These are phyloP conservation scores for Amblyopsis hoosieri DNA, from an alignment of 2,797 vertebrate species.

Conservation along the genomic window DNA sequence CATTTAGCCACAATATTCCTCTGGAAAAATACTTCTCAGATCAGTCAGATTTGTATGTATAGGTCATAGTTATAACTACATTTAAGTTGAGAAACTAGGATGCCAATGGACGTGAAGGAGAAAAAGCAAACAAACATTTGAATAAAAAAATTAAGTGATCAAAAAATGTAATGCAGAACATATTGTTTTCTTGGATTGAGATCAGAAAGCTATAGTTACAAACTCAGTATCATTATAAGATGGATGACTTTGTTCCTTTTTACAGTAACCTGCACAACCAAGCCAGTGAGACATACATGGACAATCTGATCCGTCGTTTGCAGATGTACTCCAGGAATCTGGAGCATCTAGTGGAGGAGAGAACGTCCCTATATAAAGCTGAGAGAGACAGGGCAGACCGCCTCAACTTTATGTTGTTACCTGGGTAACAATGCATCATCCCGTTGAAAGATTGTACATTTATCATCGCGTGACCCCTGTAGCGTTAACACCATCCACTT, in stretches of 20 bases:
- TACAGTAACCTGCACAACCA: constrained; percentile 88
- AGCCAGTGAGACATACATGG: constrained; percentile 94
- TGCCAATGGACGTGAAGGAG: too few relatives aligned
- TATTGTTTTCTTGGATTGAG: too few relatives aligned
- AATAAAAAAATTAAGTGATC: too few relatives aligned
- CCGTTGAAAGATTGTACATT: not conserved
- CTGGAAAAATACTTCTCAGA: too few relatives aligned
- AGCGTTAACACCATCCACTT: not conserved
- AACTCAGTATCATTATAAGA: not conserved
- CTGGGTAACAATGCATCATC: constrained; percentile 74
- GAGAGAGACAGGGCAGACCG: constrained; percentile 93
- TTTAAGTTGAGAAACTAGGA: too few relatives aligned
- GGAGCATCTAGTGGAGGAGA: constrained; percentile 93
- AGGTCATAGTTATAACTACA: too few relatives aligned
- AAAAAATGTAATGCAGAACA: too few relatives aligned
- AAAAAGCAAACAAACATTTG: too few relatives aligned
- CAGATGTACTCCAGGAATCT: constrained; percentile 95
- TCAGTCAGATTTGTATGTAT: too few relatives aligned
- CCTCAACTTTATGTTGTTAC: constrained; percentile 96
- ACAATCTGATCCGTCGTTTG: constrained; percentile 93
- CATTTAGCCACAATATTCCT: too few relatives aligned
- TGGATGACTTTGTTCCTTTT: not conserved
- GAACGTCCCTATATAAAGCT: constrained; percentile 92
- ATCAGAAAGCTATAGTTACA: not conserved
- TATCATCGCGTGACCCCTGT: not conserved